phyloP scores from a whole-genome alignment of 2,113 vertebrate species.

The Otolemur garnettii region DNA sequence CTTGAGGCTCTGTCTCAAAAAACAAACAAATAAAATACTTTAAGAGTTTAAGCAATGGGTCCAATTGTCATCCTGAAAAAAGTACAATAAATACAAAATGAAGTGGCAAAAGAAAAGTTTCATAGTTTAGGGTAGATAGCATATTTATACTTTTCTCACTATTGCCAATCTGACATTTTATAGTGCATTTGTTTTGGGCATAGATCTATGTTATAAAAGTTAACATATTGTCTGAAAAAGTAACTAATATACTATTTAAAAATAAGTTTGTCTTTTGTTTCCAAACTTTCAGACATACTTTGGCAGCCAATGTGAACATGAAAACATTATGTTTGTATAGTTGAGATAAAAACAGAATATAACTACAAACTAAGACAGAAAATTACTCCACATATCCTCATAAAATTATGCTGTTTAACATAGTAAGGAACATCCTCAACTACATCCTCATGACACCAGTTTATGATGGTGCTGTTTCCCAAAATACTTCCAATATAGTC shows the following conservation, averaged over 20 bases:
- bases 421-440: not conserved
- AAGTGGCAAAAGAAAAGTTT: not conserved
- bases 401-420: not conserved
- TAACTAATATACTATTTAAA: not conserved
- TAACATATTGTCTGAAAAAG: not conserved
- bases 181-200: not conserved
- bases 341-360: not conserved
- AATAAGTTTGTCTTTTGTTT: constrained; percentile 30
- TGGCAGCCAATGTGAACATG: not conserved
- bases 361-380: not conserved
- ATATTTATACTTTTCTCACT: not conserved
- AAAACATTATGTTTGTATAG: not conserved
- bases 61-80: not conserved
- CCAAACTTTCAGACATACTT: not conserved
- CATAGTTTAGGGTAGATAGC: not conserved
- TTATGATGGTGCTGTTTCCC: not conserved
- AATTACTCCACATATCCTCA: not conserved
- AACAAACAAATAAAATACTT: not conserved
- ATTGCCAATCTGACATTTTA: not conserved
- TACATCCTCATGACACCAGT: not conserved
- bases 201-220: not conserved
- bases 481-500: not conserved
- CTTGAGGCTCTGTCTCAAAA: too few relatives aligned
- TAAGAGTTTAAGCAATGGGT: constrained; percentile 11
- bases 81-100: not conserved